Evolutionary conservation across 2,888 invertebrate species (phyloP).

Genomic region (Cheilosia vernalis): DNA sequence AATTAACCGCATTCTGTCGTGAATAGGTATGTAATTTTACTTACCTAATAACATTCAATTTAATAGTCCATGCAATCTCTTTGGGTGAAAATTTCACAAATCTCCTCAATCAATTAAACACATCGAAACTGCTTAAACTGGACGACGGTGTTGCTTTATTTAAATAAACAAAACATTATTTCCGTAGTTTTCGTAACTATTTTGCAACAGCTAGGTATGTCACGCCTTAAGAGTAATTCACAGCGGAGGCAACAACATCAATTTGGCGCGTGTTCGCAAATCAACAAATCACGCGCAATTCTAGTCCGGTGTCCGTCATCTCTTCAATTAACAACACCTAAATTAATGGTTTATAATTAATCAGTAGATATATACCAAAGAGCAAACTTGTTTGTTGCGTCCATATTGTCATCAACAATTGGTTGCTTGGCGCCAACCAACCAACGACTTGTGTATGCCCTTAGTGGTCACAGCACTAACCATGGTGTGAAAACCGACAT

Average conservation of each 20-base stretch:
- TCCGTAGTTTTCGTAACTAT: slow-evolving; percentile 4
- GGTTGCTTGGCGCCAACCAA: slow-evolving; percentile 47
- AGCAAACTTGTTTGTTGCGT: slow-evolving; percentile 24
- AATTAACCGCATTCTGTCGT: no score
- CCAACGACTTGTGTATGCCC: slow-evolving; percentile 53
- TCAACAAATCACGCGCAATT: slow-evolving; percentile 54
- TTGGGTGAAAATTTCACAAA: no score
- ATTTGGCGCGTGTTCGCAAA: slow-evolving; percentile 51
- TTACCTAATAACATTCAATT: no score
- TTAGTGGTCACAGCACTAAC: slow-evolving; percentile 26
- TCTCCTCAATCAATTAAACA: no score
- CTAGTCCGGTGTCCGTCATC: slow-evolving; percentile 37
- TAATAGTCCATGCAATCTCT: no score
- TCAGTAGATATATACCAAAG: neutral
- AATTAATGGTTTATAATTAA: slow-evolving; percentile 44
- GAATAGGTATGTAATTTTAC: no score
- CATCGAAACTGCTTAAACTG: no score
- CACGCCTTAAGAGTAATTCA: slow-evolving; percentile 51
- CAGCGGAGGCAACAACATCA: slow-evolving; percentile 45
- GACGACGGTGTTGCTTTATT: neutral
- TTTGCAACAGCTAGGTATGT: slow-evolving; percentile 15
- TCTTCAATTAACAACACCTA: slow-evolving; percentile 43
- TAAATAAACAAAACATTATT: slow-evolving; percentile 13
- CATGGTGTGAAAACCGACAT: slow-evolving; percentile 26
- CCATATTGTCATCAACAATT: slow-evolving; percentile 55